Conservation (phyloP, 2,888 invertebrate genomes). For the Cabera pusaria region DNA sequence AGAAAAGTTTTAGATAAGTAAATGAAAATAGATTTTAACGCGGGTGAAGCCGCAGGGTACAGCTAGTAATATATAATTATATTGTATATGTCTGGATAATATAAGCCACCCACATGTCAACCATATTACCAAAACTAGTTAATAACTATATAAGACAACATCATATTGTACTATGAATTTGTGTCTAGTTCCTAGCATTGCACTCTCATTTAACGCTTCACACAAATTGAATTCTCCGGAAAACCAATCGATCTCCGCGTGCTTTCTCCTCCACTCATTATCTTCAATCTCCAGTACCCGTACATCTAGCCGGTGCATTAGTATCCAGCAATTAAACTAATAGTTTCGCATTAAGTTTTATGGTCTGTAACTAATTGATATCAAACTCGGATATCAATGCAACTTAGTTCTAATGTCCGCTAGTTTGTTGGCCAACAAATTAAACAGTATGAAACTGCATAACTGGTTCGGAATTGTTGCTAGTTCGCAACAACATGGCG, state of each 20-base stretch:
- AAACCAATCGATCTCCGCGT: slow-evolving; percentile 2
- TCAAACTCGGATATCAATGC: slow-evolving; percentile 32
- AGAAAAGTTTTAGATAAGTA: too few species aligned
- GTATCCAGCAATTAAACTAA: slow-evolving; percentile 12
- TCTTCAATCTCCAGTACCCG: slow-evolving; percentile 5
- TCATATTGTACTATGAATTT: too few species aligned
- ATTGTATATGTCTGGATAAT: too few species aligned
- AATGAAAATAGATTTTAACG: too few species aligned
- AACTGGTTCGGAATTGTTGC: slow-evolving; percentile 31
- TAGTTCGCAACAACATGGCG: slow-evolving; percentile 50
- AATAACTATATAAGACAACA: too few species aligned
- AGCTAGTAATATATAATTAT: too few species aligned
- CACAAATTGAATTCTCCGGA: too few species aligned
- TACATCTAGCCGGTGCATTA: slow-evolving; percentile 2
- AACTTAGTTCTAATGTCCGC: slow-evolving; percentile 46
- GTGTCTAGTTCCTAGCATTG: too few species aligned
- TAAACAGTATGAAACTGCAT: slow-evolving; percentile 49
- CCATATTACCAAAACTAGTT: too few species aligned
- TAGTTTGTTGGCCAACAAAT: slow-evolving; percentile 51
- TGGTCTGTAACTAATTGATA: slow-evolving; percentile 34
- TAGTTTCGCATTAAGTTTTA: slow-evolving; percentile 30
- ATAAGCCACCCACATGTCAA: too few species aligned
- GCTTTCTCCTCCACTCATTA: slow-evolving; percentile 1
- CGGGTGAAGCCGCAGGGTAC: too few species aligned
- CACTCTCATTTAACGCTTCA: too few species aligned